Evolutionary conservation across 2,113 vertebrate species (phyloP).

Genomic region (Sisor rabdophorus): DNA sequence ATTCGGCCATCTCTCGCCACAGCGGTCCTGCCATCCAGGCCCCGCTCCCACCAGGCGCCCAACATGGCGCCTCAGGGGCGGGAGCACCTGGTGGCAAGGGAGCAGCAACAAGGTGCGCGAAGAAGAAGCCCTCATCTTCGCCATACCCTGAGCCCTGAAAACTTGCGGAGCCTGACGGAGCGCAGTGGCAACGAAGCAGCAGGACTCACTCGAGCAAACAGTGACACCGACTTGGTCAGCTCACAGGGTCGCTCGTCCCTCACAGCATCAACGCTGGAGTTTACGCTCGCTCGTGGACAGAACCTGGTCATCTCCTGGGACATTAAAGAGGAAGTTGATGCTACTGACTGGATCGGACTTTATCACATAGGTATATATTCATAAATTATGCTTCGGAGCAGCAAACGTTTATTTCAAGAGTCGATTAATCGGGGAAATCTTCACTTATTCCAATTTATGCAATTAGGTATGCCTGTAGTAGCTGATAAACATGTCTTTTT

Average conservation of each 20-base stretch:
- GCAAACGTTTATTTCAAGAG: no score
- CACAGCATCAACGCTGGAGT: conserved; percentile 90
- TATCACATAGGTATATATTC: conserved; percentile 90
- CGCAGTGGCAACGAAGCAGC: conserved; percentile 69
- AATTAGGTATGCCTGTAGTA: no score
- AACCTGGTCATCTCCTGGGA: conserved; percentile 98
- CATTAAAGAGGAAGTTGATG: conserved; percentile 98
- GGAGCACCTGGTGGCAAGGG: conserved; percentile 77
- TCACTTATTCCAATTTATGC: no score
- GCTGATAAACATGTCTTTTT: no score
- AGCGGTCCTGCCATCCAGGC: conserved; percentile 70
- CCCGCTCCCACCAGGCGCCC: conserved; percentile 67
- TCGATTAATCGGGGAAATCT: no score
- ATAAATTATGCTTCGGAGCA: background rate
- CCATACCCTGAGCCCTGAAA: conserved; percentile 92
- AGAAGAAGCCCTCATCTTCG: conserved; percentile 87
- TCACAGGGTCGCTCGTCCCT: conserved; percentile 92
- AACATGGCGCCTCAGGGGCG: conserved; percentile 55
- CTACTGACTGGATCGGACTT: conserved; percentile 97
- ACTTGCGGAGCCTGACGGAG: conserved; percentile 85
- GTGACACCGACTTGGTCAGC: conserved; percentile 93
- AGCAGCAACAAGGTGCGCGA: conserved; percentile 83
- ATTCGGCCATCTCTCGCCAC: conserved; percentile 76
- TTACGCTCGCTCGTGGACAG: conserved; percentile 85
- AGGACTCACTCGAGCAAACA: conserved; percentile 87